Evolutionary conservation across 2,888 invertebrate species (phyloP).

Genomic region (Linnaemya vulpina): DNA sequence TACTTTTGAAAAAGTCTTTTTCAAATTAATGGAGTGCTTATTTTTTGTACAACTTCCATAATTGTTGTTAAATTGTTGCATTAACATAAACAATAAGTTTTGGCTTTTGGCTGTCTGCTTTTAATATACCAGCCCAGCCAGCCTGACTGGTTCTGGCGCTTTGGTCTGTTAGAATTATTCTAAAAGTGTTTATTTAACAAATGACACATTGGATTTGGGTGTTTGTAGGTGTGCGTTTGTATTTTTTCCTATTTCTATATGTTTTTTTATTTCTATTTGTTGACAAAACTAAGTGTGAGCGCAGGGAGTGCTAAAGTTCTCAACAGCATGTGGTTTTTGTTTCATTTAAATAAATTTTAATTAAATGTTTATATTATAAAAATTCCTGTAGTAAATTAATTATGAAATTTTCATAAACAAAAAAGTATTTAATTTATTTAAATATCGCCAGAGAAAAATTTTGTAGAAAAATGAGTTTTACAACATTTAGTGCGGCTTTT

Average conservation of each 20-base stretch:
- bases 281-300: conserved; percentile 1
- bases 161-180: conserved; percentile 5
- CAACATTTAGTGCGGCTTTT: conserved; percentile 14
- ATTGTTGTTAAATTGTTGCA: conserved; percentile 35
- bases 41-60: conserved; percentile 40
- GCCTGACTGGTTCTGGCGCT: conserved; percentile 7
- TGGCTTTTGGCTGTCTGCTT: background rate
- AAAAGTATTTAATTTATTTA: conserved; percentile 34
- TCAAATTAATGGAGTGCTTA: conserved; percentile 59
- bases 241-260: conserved; percentile 6
- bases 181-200: conserved; percentile 49
- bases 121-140: background rate
- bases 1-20: conserved; percentile 15
- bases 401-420: conserved; percentile 7
- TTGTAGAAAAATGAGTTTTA: background rate
- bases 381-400: conserved; percentile 38
- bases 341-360: conserved; percentile 60
- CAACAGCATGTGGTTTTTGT: conserved; percentile 51
- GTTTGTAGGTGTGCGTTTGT: background rate
- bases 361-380: conserved; percentile 29
- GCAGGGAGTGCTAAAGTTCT: conserved; percentile 37
- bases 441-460: background rate
- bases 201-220: conserved; percentile 58
- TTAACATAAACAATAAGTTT: conserved; percentile 33
- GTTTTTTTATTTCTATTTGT: background rate